Conservation (phyloP, 2,888 invertebrate species). For the Nomada fucata region DNA sequence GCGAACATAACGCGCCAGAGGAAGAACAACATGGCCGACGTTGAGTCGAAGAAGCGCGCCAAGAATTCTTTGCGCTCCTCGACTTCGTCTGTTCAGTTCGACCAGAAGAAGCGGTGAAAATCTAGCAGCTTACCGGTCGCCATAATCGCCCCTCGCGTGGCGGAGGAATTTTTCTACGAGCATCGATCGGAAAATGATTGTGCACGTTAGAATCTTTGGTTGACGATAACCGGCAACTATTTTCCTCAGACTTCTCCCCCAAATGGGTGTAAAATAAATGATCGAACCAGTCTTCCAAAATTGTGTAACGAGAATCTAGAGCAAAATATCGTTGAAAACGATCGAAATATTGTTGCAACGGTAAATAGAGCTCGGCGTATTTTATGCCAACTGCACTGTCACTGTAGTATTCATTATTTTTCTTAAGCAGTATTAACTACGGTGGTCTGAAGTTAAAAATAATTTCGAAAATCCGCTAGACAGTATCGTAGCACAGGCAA, state of each 20-base stretch:
- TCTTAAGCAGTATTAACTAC: too few relatives aligned
- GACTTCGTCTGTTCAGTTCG: background rate
- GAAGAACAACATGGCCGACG: slow-evolving; percentile 26
- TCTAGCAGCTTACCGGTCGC: too few relatives aligned
- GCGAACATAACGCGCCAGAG: background rate
- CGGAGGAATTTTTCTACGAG: too few relatives aligned
- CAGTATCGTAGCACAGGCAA: slow-evolving; percentile 51
- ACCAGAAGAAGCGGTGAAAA: background rate
- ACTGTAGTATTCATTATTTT: too few relatives aligned
- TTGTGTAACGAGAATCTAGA: background rate
- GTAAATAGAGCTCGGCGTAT: background rate
- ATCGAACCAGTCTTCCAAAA: too few relatives aligned
- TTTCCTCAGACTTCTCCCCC: too few relatives aligned
- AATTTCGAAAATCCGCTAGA: slow-evolving; percentile 30
- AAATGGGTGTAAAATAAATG: too few relatives aligned
- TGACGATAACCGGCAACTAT: too few relatives aligned
- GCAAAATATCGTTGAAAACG: background rate
- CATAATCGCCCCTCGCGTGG: too few relatives aligned
- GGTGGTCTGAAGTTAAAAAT: background rate
- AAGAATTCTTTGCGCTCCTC: slow-evolving; percentile 20
- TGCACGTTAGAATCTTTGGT: too few relatives aligned
- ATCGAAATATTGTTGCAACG: background rate
- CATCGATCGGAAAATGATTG: too few relatives aligned
- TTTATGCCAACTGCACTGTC: too few relatives aligned
- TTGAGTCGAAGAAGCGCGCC: slow-evolving; percentile 10